Evolutionary conservation across 2,797 vertebrate species (phyloP).

Genomic region (Gymnothorax reevesii): DNA sequence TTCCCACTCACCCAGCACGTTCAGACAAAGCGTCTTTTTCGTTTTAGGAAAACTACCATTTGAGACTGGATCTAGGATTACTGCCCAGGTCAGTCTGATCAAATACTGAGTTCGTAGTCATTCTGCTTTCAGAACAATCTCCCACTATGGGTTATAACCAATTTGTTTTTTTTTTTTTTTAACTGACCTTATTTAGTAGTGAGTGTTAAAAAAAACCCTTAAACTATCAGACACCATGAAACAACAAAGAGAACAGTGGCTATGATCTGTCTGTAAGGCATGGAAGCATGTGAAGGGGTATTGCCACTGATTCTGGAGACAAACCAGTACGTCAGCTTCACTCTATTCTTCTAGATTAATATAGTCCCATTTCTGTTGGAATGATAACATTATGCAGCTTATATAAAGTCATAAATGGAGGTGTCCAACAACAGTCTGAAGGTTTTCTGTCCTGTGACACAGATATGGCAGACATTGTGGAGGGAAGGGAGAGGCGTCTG

Average conservation of each 20-base stretch:
- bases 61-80: conserved; percentile 84
- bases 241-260: background rate
- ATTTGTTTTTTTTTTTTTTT: conserved; percentile 63
- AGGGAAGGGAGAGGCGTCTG: background rate
- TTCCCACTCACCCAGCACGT: conserved; percentile 92
- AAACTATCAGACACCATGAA: conserved; percentile 62
- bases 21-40: conserved; percentile 77
- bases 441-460: background rate
- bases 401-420: background rate
- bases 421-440: background rate
- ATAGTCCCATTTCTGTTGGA: background rate
- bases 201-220: conserved; percentile 82
- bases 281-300: background rate
- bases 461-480: background rate
- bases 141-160: conserved; percentile 42
- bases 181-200: conserved; percentile 90
- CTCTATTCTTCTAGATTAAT: background rate
- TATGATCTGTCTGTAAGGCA: background rate
- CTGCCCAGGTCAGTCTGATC: conserved; percentile 81
- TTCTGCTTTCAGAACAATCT: conserved; percentile 37
- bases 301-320: background rate
- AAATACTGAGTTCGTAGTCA: conserved; percentile 65
- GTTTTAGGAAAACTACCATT: conserved; percentile 86
- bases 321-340: background rate
- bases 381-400: background rate